phyloP scores from a whole-genome alignment of 2,797 vertebrate species.

The Pangasius sanitwongsei region DNA sequence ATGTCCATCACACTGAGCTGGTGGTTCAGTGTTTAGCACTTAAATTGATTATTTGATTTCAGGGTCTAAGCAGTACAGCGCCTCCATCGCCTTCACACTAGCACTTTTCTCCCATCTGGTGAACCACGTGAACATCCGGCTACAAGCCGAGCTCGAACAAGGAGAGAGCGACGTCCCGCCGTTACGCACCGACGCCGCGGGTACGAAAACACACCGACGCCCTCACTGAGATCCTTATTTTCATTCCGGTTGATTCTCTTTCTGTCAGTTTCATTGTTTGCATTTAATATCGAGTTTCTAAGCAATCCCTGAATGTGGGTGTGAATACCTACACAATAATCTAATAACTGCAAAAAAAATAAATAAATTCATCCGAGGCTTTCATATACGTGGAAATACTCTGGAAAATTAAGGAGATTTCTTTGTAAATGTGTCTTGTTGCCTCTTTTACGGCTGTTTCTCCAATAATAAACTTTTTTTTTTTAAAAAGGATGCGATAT shows the following conservation, averaged over 20 bases:
- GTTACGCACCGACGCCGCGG: constrained; percentile 82
- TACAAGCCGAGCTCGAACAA: constrained; percentile 95
- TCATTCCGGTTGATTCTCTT: neutral
- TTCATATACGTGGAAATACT: too few species aligned
- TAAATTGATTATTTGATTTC: constrained; percentile 6
- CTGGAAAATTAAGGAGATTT: too few species aligned
- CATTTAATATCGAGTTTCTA: neutral
- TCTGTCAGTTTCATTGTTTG: neutral
- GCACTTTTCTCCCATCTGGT: constrained; percentile 96
- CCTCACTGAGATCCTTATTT: neutral
- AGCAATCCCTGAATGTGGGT: neutral
- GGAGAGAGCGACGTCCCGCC: constrained; percentile 85
- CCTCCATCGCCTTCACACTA: constrained; percentile 93
- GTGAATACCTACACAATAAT: neutral
- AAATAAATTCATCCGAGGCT: neutral
- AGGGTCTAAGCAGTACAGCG: constrained; percentile 97
- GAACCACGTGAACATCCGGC: constrained; percentile 95
- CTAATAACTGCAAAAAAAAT: neutral
- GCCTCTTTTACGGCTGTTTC: too few species aligned
- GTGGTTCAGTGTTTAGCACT: too few species aligned
- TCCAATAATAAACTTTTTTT: too few species aligned
- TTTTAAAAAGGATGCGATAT: too few species aligned
- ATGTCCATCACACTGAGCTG: neutral
- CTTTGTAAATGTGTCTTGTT: too few species aligned
- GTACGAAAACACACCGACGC: constrained; percentile 61